Conservation (phyloP, 2,113 vertebrate species). For the Lepidothrix coronata region DNA sequence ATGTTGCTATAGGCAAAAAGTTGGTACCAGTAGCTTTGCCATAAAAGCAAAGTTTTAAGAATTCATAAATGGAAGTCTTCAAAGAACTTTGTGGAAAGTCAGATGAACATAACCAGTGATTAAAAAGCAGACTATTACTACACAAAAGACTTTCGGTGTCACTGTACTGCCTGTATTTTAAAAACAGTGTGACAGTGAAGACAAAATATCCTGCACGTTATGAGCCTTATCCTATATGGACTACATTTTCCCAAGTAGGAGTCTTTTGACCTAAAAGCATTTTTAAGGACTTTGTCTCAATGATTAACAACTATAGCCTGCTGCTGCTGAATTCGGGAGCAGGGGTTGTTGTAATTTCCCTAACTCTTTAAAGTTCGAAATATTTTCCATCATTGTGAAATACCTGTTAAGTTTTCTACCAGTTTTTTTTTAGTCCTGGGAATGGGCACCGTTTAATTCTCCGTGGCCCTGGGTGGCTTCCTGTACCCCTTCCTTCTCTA, state of each 20-base stretch:
- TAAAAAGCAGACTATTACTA: neutral
- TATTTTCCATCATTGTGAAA: neutral
- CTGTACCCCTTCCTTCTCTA: neutral
- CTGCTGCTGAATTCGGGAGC: neutral
- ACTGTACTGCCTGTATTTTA: neutral
- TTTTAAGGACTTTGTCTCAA: neutral
- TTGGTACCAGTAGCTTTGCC: neutral
- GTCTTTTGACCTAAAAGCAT: neutral
- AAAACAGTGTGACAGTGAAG: neutral
- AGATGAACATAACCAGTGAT: neutral
- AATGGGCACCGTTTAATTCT: neutral
- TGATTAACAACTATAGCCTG: neutral
- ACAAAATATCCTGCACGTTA: neutral
- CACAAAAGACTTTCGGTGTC: neutral
- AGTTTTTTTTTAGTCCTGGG: neutral
- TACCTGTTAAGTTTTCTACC: neutral
- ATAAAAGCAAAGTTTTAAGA: neutral
- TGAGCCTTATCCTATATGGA: neutral
- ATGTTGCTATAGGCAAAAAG: neutral
- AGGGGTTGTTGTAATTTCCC: neutral
- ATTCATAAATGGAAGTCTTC: neutral
- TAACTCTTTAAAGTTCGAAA: neutral
- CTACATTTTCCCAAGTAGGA: neutral
- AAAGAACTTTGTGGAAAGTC: neutral
- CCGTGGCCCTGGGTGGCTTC: neutral